A percentile compares a stretch with the other conserved stretches of the same genome.
These are phyloP conservation scores for Seriola dumerili DNA, from an alignment of 2,113 vertebrate species.

Conservation along the genomic window DNA sequence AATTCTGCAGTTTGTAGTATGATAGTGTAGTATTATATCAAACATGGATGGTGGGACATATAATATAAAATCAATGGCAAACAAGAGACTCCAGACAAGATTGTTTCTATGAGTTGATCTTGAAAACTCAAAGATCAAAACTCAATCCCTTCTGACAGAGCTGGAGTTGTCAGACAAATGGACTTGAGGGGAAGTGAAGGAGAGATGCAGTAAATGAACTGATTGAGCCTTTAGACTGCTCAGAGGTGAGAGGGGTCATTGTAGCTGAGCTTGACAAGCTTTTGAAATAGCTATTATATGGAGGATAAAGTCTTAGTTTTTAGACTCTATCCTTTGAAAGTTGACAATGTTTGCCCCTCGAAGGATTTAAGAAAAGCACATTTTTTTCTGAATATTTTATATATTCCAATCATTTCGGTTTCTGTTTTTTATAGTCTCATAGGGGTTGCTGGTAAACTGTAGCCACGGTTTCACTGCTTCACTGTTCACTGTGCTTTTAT, in stretches of 20 bases:
- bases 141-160: neutral
- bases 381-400: neutral
- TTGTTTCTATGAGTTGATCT: neutral
- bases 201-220: neutral
- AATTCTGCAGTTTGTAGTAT: neutral
- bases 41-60: too few species aligned
- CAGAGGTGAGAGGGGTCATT: neutral
- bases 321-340: neutral
- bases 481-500: neutral
- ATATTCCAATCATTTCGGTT: too few species aligned
- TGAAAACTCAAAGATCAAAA: neutral
- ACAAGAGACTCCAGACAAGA: too few species aligned
- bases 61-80: too few species aligned
- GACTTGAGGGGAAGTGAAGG: neutral
- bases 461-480: neutral
- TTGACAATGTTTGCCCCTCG: neutral
- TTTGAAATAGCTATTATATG: too few species aligned
- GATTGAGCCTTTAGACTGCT: neutral
- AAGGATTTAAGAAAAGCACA: neutral
- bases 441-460: neutral
- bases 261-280: too few species aligned
- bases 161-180: neutral
- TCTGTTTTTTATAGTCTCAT: neutral
- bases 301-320: neutral
- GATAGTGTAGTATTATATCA: neutral